Evolutionary conservation across 2,797 vertebrate species (phyloP).

Genomic region (Enteromius radiatus): DNA sequence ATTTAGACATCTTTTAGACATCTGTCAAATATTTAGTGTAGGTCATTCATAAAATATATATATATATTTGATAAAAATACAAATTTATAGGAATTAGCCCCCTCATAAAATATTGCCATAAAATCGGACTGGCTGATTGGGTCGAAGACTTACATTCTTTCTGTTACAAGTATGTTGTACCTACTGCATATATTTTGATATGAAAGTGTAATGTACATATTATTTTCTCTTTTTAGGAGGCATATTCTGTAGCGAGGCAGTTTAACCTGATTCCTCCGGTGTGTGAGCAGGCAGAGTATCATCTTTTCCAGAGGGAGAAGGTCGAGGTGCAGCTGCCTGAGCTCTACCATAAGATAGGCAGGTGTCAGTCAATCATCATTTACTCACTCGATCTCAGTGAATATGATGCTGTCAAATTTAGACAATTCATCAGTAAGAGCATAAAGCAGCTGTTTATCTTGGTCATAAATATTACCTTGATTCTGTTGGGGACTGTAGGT

Average conservation of each 20-base stretch:
- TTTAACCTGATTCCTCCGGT: slow-evolving; percentile 98
- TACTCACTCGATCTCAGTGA: neutral
- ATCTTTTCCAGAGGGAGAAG: slow-evolving; percentile 98
- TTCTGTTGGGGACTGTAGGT: slow-evolving; percentile 85
- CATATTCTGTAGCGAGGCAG: slow-evolving; percentile 96
- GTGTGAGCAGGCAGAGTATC: slow-evolving; percentile 97
- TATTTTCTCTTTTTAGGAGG: slow-evolving; percentile 81
- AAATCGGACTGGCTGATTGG: too few relatives aligned
- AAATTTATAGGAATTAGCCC: too few relatives aligned
- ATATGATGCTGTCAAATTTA: neutral
- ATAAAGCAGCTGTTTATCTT: neutral
- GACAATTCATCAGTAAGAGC: neutral
- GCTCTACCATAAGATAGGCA: slow-evolving; percentile 97
- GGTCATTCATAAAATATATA: too few relatives aligned
- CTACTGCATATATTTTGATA: neutral
- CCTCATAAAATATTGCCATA: too few relatives aligned
- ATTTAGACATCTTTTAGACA: too few relatives aligned
- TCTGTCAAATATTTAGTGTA: neutral
- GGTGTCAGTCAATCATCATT: slow-evolving; percentile 56
- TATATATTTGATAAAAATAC: too few relatives aligned
- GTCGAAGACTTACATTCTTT: neutral
- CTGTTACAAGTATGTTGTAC: neutral
- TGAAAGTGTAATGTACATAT: neutral
- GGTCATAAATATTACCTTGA: neutral
- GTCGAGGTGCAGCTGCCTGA: slow-evolving; percentile 98